phyloP scores from a whole-genome alignment of 2,113 vertebrate species.

The Brachionichthys hirsutus region DNA sequence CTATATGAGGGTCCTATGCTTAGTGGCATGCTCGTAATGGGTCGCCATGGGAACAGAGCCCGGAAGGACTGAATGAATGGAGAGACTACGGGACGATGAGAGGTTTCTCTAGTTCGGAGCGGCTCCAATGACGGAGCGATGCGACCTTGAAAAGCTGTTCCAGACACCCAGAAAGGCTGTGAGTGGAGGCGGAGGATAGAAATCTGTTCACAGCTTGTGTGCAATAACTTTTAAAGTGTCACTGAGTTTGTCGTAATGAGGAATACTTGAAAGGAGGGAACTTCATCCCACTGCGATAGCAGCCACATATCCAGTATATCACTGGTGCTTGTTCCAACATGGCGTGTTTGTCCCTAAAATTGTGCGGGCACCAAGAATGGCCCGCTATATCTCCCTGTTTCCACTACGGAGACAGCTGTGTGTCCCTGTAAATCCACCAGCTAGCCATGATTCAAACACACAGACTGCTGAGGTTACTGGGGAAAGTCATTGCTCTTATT shows the following conservation, averaged over 20 bases:
- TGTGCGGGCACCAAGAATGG: too few species aligned
- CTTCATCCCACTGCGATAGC: too few species aligned
- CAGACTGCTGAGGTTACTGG: too few species aligned
- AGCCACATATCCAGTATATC: too few species aligned
- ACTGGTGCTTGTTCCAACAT: too few species aligned
- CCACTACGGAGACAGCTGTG: too few species aligned
- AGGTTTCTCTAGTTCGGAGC: slow-evolving; percentile 32
- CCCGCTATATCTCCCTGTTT: too few species aligned
- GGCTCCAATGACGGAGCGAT: slow-evolving; percentile 56
- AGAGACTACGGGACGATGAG: slow-evolving; percentile 44
- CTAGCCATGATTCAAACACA: too few species aligned
- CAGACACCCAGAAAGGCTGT: slow-evolving; percentile 28
- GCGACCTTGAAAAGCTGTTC: slow-evolving; percentile 31
- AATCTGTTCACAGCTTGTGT: slow-evolving; percentile 12
- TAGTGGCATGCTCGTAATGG: slow-evolving; percentile 35
- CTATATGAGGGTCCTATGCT: slow-evolving; percentile 33
- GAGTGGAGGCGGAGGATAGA: neutral
- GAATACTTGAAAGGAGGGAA: neutral
- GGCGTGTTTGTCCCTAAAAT: too few species aligned
- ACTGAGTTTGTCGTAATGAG: neutral
- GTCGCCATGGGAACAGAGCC: slow-evolving; percentile 36
- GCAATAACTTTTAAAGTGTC: slow-evolving; percentile 14
- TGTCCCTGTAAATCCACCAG: too few species aligned
- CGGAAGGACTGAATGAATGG: slow-evolving; percentile 30
- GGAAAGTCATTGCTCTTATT: too few species aligned